Evolutionary conservation across 1,140 invertebrate species (phyloP).

Genomic region (Drosophila tropicalis): DNA sequence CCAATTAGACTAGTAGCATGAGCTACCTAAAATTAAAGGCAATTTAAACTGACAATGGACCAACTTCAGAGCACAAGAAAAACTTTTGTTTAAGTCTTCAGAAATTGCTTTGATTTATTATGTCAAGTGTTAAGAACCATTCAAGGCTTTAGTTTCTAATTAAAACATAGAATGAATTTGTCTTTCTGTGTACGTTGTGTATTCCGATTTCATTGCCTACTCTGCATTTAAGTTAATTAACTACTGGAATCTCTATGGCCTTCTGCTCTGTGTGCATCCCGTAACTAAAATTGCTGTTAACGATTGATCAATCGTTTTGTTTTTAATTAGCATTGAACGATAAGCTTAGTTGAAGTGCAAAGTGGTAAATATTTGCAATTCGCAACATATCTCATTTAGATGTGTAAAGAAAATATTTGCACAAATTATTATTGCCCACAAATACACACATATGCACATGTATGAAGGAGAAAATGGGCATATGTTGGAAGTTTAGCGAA

Average conservation of each 20-base stretch:
- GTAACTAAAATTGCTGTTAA: slow-evolving; percentile 25
- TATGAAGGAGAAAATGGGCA: neutral
- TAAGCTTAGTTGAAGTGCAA: slow-evolving; percentile 46
- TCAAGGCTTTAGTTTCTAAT: neutral
- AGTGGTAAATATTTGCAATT: slow-evolving; percentile 31
- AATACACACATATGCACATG: neutral
- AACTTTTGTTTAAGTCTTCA: too few species aligned
- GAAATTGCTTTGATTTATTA: too few species aligned
- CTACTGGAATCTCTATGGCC: too few species aligned
- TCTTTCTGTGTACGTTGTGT: too few species aligned
- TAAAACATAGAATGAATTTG: too few species aligned
- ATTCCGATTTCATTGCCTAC: too few species aligned
- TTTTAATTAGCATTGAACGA: slow-evolving; percentile 72
- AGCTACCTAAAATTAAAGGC: neutral
- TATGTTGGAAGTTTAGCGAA: slow-evolving; percentile 17
- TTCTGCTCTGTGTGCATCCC: too few species aligned
- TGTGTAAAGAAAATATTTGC: neutral
- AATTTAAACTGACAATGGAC: too few species aligned
- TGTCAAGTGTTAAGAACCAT: neutral
- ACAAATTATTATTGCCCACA: neutral
- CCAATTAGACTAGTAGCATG: slow-evolving; percentile 18
- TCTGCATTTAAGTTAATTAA: too few species aligned
- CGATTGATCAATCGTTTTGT: slow-evolving; percentile 70
- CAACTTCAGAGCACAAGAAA: too few species aligned
- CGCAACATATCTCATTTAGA: neutral